Conservation (phyloP, 1,140 invertebrate genomes). For the Brachionus manjavacas region DNA sequence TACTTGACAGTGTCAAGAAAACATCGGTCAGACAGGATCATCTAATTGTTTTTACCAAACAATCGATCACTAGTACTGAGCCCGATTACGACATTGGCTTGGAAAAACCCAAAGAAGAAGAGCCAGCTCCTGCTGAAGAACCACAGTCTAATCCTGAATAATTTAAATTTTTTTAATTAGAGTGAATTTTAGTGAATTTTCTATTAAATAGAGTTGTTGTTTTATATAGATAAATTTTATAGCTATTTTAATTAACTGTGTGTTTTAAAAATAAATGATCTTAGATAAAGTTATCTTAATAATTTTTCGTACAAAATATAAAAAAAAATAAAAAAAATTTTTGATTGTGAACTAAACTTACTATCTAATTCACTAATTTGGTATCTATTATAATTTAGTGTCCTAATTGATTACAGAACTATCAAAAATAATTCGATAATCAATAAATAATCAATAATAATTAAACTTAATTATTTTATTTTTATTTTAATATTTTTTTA, state of each 20-base stretch:
- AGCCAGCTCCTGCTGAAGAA: neutral
- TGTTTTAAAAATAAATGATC: neutral
- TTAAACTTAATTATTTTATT: too few species aligned
- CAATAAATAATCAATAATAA: too few species aligned
- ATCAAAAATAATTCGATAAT: too few species aligned
- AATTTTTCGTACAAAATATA: neutral
- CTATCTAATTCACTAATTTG: too few species aligned
- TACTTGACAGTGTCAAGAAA: conserved; percentile 46
- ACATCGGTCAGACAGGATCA: conserved; percentile 43
- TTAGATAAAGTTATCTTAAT: neutral
- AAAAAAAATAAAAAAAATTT: too few species aligned
- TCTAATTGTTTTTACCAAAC: neutral
- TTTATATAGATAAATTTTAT: conserved; percentile 12
- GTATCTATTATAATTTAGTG: too few species aligned
- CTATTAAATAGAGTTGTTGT: conserved; percentile 18
- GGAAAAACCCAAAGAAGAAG: conserved; percentile 37
- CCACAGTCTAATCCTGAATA: neutral
- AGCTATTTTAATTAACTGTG: neutral
- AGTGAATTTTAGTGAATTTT: neutral
- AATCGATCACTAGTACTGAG: neutral
- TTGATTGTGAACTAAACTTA: neutral
- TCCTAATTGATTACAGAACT: too few species aligned
- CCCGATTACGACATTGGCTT: conserved; percentile 29
- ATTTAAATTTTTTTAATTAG: conserved; percentile 13
- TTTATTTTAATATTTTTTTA: too few species aligned